Conservation (phyloP, 2,797 vertebrate genomes). For the Etheostoma nigrum region DNA sequence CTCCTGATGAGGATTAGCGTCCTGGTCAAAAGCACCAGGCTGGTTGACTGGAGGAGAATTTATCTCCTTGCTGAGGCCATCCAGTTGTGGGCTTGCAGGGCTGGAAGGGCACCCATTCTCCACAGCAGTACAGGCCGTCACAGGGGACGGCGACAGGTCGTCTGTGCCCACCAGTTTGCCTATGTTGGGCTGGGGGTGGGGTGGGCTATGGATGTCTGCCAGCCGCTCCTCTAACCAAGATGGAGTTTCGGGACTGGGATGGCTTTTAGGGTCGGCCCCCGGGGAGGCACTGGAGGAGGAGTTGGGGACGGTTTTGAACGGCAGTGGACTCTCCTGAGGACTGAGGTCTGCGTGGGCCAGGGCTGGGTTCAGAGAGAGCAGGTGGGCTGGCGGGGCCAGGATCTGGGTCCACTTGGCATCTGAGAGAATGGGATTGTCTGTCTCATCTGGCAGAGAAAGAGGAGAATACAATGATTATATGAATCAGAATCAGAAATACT, state of each 20-base stretch:
- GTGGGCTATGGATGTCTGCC: conserved; percentile 84
- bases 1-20: conserved; percentile 30
- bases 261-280: conserved; percentile 81
- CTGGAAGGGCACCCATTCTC: conserved; percentile 72
- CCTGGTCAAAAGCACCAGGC: conserved; percentile 35
- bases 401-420: conserved; percentile 97
- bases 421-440: conserved; percentile 89
- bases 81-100: conserved; percentile 57
- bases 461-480: conserved; percentile 48
- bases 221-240: conserved; percentile 89
- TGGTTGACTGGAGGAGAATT: conserved; percentile 32
- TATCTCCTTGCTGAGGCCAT: conserved; percentile 36
- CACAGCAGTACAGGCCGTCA: conserved; percentile 61
- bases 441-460: conserved; percentile 86
- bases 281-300: conserved; percentile 74
- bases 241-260: conserved; percentile 78
- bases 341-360: conserved; percentile 85
- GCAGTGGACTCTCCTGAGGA: conserved; percentile 88
- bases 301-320: conserved; percentile 88
- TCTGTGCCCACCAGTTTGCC: conserved; percentile 87
- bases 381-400: conserved; percentile 89
- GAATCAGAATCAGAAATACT: not conserved
- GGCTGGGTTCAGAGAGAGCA: conserved; percentile 88
- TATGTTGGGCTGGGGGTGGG: conserved; percentile 86
- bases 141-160: conserved; percentile 83